These are phyloP conservation scores for Columba janthina DNA, from an alignment of 2,113 vertebrate species.

Conservation along the genomic window DNA sequence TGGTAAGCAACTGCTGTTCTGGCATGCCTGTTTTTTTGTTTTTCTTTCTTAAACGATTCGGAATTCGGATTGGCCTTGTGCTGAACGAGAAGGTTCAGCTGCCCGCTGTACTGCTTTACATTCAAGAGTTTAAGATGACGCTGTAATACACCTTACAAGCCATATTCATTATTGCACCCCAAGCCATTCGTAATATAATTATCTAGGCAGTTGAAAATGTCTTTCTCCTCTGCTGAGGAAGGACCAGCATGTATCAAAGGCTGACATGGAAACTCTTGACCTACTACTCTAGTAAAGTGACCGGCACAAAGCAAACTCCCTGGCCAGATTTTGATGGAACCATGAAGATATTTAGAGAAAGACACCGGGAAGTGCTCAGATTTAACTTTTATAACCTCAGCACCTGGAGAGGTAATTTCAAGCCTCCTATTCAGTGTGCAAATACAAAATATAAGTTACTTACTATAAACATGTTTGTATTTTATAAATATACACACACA, in stretches of 20 bases:
- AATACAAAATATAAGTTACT: not conserved
- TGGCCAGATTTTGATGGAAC: not conserved
- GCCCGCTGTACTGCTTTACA: not conserved
- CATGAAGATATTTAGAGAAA: not conserved
- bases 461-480: not conserved
- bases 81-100: not conserved
- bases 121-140: not conserved
- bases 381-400: not conserved
- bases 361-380: not conserved
- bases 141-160: not conserved
- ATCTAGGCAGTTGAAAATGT: not conserved
- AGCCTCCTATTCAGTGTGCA: not conserved
- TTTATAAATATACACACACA: not conserved
- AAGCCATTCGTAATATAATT: not conserved
- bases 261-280: not conserved
- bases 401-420: not conserved
- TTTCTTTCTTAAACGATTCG: not conserved
- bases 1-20: not conserved
- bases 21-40: not conserved
- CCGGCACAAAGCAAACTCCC: accelerated
- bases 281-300: not conserved
- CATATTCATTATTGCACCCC: not conserved
- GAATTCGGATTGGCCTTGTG: not conserved
- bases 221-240: not conserved
- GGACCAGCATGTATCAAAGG: accelerated